Percentiles rank a stretch among this genome's conserved stretches.
Conservation (phyloP, 2,888 invertebrate genomes). For the Cosmorhoe ocellata region DNA sequence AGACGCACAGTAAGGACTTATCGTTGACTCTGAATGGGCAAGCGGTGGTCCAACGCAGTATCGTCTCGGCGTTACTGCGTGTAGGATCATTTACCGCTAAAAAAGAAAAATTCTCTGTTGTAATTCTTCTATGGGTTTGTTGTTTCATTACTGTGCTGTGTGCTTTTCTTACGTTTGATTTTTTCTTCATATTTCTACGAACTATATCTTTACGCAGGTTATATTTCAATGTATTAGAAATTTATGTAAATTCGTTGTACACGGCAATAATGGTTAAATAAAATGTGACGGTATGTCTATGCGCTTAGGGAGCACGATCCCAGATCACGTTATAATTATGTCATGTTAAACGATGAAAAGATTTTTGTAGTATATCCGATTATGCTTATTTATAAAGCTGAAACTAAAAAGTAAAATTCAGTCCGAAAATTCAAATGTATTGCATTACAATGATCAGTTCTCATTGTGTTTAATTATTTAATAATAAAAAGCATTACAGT, state of each 20-base stretch:
- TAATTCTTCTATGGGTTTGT: conserved; percentile 19
- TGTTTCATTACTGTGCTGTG: conserved; percentile 14
- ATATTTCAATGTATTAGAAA: background rate
- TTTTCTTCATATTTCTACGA: too few relatives aligned
- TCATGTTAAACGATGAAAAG: conserved; percentile 6
- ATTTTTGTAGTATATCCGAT: conserved; percentile 4
- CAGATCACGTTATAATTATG: background rate
- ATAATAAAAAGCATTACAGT: background rate
- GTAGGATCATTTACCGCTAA: conserved; percentile 70
- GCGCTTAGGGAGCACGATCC: conserved; percentile 22
- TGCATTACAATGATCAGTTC: background rate
- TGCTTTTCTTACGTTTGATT: background rate
- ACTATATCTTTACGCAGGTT: background rate
- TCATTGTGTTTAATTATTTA: background rate
- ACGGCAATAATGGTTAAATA: background rate
- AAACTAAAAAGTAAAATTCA: conserved; percentile 13
- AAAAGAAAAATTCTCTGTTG: conserved; percentile 63
- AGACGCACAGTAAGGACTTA: conserved; percentile 72
- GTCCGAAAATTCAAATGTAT: conserved; percentile 9
- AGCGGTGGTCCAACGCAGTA: conserved; percentile 69
- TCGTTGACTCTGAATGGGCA: conserved; percentile 73
- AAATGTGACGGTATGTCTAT: background rate
- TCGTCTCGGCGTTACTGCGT: conserved; percentile 65
- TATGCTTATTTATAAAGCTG: conserved; percentile 11
- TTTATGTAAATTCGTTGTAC: background rate